Evolutionary conservation across 2,113 vertebrate species (phyloP).

Genomic region (Oreochromis tanganicae): DNA sequence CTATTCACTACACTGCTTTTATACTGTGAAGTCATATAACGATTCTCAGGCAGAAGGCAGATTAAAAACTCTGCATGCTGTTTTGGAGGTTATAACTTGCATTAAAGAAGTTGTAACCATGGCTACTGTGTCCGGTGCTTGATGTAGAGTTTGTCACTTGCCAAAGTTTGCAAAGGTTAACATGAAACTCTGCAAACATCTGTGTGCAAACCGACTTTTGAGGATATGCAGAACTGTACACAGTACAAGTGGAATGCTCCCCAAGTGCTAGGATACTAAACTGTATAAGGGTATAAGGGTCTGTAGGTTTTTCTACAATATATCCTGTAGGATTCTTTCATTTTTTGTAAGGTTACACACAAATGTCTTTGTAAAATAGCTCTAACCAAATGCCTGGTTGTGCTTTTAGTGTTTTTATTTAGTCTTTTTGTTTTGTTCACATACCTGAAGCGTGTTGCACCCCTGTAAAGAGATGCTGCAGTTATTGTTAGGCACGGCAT

Average conservation of each 20-base stretch:
- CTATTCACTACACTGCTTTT: neutral
- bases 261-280: neutral
- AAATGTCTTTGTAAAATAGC: neutral
- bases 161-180: neutral
- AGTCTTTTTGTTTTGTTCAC: neutral
- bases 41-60: neutral
- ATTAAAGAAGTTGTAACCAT: neutral
- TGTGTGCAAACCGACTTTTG: neutral
- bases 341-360: neutral
- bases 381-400: neutral
- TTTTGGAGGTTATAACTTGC: neutral
- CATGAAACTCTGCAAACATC: neutral
- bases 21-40: neutral
- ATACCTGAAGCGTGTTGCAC: neutral
- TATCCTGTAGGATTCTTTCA: neutral
- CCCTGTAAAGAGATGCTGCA: conserved; percentile 29
- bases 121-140: neutral
- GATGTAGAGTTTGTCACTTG: neutral
- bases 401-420: neutral
- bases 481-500: conserved; percentile 2
- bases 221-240: neutral
- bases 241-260: neutral
- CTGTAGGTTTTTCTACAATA: neutral
- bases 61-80: neutral
- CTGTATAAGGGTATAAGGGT: neutral